Base-by-base conservation (phyloP, 2,888 invertebrate species). In the Caenorhabditis panamensis region DNA sequence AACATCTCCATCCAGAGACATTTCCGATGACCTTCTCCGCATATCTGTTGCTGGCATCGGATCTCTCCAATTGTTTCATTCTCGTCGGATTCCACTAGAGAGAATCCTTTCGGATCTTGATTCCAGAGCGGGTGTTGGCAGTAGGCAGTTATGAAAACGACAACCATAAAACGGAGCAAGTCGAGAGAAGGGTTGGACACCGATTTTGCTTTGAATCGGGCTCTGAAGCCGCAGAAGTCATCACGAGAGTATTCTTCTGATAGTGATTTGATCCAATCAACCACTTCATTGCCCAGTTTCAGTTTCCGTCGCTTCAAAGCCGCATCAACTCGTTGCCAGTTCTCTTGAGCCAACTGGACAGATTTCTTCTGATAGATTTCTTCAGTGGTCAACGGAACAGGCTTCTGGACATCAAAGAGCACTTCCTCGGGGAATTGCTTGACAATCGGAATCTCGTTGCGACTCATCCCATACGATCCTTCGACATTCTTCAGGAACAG, bases 1-100 rank as follows among this genome's bases (percentile, higher is more conserved):
- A 76, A 76, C 9, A 63, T 16, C 11, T 56, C 47, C 54, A 79
- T 28, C 79, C 79, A 79, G 8, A 37, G 5, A 26, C 79, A 79
- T 18, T 79, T 79, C 9, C 62, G 47, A 73, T 79, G 79, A 22
- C 56, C 41, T 6, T 49, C 18, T 1, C 22, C 63, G 36, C 79
- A 73, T 1, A 28, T 0, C 1, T n/a, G 13, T 28, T 64, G 24
- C 28, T 73, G 73, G 2, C 36, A 6, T 1, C 73, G 63, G 37
- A 73, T 31, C 1, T 20, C 16, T 37, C 58, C 72, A 0, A 1
- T 18, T 6, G 4, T 44, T 0, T 11, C 28, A 8, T 24, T 11
- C 13, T 16, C 22, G 9, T 58, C 47, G 4, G 73, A 36, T 16
- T 66, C 64, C 3, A 66, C 51, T 0, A 73, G 8, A 0, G 41